Evolutionary conservation across 2,888 invertebrate species (phyloP).

Genomic region (Cheilosia vulpina): DNA sequence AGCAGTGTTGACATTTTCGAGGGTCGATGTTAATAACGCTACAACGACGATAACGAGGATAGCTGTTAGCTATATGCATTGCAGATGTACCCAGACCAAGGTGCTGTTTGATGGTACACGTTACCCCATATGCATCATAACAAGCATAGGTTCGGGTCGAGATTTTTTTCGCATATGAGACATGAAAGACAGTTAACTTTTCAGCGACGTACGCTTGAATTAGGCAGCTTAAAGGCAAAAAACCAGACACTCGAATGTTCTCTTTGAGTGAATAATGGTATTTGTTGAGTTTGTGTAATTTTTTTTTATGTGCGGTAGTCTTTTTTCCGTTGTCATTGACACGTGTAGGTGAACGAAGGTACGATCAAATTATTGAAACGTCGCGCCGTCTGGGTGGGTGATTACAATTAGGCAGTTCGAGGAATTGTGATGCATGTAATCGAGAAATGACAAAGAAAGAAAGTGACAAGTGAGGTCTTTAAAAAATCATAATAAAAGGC

Average conservation of each 20-base stretch:
- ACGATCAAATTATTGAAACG: background rate
- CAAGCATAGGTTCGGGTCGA: constrained; percentile 27
- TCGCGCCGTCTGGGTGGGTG: too few relatives aligned
- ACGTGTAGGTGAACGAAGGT: background rate
- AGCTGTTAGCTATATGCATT: constrained; percentile 18
- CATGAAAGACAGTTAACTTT: constrained; percentile 60
- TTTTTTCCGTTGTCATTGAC: background rate
- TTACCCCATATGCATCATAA: constrained; percentile 55
- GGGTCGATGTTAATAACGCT: constrained; percentile 38
- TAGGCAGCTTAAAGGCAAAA: constrained; percentile 46
- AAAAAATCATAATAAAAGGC: too few relatives aligned
- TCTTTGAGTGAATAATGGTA: background rate
- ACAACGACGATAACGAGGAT: constrained; percentile 11
- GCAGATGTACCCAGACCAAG: constrained; percentile 29
- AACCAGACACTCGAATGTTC: constrained; percentile 37
- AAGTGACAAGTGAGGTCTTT: too few relatives aligned
- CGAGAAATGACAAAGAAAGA: too few relatives aligned
- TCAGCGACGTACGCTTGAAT: constrained; percentile 57
- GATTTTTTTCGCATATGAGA: background rate
- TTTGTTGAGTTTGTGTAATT: background rate
- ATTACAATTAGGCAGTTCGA: too few relatives aligned
- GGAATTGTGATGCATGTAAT: too few relatives aligned
- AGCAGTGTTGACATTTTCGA: constrained; percentile 31
- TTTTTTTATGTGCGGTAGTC: background rate
- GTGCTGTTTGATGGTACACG: constrained; percentile 47